Percentiles rank a stretch among this genome's conserved stretches.
phyloP scores from a whole-genome alignment of 2,113 vertebrate genomes.

The Etia nguti region DNA sequence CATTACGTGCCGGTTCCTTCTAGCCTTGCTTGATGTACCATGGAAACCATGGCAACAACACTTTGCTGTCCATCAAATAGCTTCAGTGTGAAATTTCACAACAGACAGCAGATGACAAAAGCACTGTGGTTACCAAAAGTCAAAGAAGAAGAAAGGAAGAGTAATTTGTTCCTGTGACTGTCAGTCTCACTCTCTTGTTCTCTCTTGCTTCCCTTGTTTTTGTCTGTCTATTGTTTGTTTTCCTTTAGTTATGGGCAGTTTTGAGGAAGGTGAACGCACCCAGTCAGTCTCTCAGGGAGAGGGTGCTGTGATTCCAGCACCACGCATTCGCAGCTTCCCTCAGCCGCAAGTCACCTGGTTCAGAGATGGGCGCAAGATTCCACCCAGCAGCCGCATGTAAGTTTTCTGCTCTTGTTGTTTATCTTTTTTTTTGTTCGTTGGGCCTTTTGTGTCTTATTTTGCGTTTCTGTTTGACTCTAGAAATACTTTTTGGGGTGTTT shows the following conservation, averaged over 20 bases:
- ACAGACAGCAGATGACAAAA: slow-evolving; percentile 26
- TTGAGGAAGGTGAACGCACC: slow-evolving; percentile 82
- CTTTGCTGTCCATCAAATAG: slow-evolving; percentile 27
- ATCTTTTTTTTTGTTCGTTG: neutral
- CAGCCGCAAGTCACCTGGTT: slow-evolving; percentile 97
- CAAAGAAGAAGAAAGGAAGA: neutral
- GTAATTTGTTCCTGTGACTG: neutral
- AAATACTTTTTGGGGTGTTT: neutral
- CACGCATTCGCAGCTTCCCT: slow-evolving; percentile 91
- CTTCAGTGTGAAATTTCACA: neutral
- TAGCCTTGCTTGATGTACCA: neutral
- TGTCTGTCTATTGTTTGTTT: neutral
- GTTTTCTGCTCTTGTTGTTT: slow-evolving; percentile 25
- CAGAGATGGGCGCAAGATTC: slow-evolving; percentile 92
- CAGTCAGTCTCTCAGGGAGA: slow-evolving; percentile 90
- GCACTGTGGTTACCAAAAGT: neutral
- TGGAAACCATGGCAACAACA: slow-evolving; percentile 53
- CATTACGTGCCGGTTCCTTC: slow-evolving; percentile 3
- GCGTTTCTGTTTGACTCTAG: neutral
- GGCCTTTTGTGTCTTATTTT: neutral
- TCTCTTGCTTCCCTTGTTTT: neutral
- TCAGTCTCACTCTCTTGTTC: neutral
- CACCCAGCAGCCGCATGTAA: slow-evolving; percentile 95
- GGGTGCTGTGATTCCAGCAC: slow-evolving; percentile 83
- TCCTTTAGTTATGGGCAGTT: slow-evolving; percentile 88